A percentile compares a stretch with the other conserved stretches of the same genome.
Evolutionary conservation across 53 echinoderm and acorn worm genomes (phyloP).

Genomic region (Henricia sp.): DNA sequence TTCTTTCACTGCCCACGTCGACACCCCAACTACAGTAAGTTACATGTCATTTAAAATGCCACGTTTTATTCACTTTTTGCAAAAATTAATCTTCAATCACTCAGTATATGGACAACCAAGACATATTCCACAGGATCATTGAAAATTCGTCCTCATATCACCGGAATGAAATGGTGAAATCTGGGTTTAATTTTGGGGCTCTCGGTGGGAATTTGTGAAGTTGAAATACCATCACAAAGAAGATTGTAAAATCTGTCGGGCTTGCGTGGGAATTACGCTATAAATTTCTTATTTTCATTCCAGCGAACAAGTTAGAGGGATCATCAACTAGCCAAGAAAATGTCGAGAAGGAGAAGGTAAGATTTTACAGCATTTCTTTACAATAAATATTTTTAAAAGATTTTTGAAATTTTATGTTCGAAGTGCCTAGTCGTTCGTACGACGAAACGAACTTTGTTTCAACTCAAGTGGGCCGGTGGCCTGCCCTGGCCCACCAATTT

Average conservation of each 20-base stretch:
- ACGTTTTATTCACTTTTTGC: background rate
- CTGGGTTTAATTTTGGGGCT: background rate
- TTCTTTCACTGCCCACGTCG: background rate
- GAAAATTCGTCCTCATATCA: background rate
- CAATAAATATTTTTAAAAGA: conserved; percentile 13
- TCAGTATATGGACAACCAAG: background rate
- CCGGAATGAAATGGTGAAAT: background rate
- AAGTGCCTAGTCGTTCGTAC: background rate
- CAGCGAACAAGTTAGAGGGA: conserved; percentile 11
- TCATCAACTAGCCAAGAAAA: background rate
- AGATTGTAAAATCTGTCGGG: background rate
- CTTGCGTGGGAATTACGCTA: background rate
- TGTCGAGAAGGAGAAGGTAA: conserved; percentile 51
- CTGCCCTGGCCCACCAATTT: background rate
- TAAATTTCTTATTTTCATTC: conserved; percentile 16
- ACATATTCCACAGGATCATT: background rate
- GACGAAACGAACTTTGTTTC: background rate
- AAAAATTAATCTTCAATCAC: background rate
- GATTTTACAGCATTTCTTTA: background rate
- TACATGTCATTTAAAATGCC: background rate
- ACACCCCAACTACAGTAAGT: conserved; percentile 26
- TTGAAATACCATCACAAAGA: background rate
- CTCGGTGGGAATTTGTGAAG: background rate
- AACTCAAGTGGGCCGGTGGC: background rate
- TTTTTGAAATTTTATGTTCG: background rate